phyloP scores from a whole-genome alignment of 2,797 vertebrate genomes.

The Pteropus rufus region DNA sequence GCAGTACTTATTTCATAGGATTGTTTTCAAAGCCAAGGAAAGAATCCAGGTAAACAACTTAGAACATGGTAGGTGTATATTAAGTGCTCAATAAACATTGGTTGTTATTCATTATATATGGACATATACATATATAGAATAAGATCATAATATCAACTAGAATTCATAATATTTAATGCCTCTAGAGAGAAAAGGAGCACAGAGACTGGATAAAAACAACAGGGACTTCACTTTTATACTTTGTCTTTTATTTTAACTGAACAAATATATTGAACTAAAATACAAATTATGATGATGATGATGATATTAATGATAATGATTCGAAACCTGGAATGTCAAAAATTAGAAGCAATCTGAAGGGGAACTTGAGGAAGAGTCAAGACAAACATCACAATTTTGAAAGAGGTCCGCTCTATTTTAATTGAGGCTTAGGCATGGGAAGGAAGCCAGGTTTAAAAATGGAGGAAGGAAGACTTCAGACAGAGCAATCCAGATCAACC shows the following conservation, averaged over 20 bases:
- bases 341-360: not conserved
- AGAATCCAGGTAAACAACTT: not conserved
- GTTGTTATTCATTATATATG: not conserved
- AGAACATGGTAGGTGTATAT: not conserved
- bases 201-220: not conserved
- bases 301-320: not conserved
- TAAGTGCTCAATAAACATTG: not conserved
- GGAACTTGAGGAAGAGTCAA: not conserved
- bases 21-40: not conserved
- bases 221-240: not conserved
- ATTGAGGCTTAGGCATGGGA: not conserved
- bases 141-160: not conserved
- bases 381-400: not conserved
- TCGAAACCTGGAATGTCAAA: not conserved
- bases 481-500: not conserved
- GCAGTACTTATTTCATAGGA: not conserved
- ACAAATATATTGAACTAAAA: not conserved
- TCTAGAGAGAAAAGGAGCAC: not conserved
- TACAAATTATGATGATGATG: not conserved
- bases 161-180: not conserved
- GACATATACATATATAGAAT: not conserved
- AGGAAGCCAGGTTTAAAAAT: not conserved
- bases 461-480: not conserved
- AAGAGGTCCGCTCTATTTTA: not conserved
- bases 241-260: not conserved